Evolutionary conservation across 2,113 vertebrate genomes (phyloP), one percentile per base, ranked within the genome.

Genomic region (Mus musculus): DNA sequence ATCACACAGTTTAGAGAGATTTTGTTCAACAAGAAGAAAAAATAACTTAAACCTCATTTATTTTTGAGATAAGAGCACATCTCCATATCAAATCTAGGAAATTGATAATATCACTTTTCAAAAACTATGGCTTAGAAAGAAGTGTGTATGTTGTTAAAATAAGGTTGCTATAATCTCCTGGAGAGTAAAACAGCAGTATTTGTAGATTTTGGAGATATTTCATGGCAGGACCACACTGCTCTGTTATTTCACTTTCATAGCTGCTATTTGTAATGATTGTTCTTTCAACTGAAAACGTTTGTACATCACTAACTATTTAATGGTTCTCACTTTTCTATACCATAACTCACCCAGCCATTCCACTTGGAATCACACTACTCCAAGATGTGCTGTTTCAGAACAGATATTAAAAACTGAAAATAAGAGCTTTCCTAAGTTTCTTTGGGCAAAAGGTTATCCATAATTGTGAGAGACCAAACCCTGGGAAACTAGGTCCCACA

Each of bases 191-290:
- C 22, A 36, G 49, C 26, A 89, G 42, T 89, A 71, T 96, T 81
- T 97, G 56, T 39, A 84, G 84, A 63, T 89, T 95, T 73, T 86
- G 19, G 17, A 91, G 78, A 81, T 36, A 89, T 81, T 92, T 93
- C 78, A 22, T 30, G 73, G 59, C 67, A 93, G 72, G 28, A 2
- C 10, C 42, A 90, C 26, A 65, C 9, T 76, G 49, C 30, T 86
- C 46, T 94, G 59, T 87, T 87, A 95, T 96, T 95, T 95, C 52
- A 95, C 30, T 86, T 95, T 67, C 61, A 82, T 93, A 88, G 36
- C 42, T 72, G 13, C 78, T 95, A 71, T 96, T 96, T 93, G 26
- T 49, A 72, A 24, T 93, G 56, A 86, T 85, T 96, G 46, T 54
- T 91, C 76, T 93, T 95, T 95, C 82, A 93, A 88, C 17, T 85